These are phyloP conservation scores for Macroramphosus scolopax DNA, from an alignment of 2,797 vertebrate species.

Conservation along the genomic window DNA sequence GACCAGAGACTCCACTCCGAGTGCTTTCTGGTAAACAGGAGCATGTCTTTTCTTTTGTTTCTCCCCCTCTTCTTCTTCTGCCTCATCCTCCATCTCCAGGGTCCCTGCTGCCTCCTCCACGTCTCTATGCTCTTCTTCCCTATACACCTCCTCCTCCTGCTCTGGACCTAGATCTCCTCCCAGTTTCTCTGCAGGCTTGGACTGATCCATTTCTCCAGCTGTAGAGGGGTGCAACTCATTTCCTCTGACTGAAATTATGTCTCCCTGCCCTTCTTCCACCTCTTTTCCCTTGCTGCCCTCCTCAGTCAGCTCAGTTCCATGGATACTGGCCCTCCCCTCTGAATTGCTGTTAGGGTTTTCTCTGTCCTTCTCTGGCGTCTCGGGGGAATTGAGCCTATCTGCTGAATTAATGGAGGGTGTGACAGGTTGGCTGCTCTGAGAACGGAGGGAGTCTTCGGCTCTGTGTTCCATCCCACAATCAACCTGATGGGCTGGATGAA, in stretches of 20 bases:
- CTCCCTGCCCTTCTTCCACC: slow-evolving; percentile 32
- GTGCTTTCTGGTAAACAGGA: slow-evolving; percentile 30
- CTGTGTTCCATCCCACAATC: slow-evolving; percentile 54
- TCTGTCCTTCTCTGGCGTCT: slow-evolving; percentile 46
- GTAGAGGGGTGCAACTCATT: slow-evolving; percentile 48
- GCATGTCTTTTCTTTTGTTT: slow-evolving; percentile 24
- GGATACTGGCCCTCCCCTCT: slow-evolving; percentile 52
- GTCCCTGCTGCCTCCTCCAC: slow-evolving; percentile 58
- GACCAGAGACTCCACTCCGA: slow-evolving; percentile 52
- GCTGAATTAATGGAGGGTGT: slow-evolving; percentile 57
- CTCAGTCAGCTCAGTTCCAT: slow-evolving; percentile 56
- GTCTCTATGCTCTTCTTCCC: slow-evolving; percentile 32
- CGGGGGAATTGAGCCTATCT: slow-evolving; percentile 54
- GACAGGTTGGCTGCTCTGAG: slow-evolving; percentile 56
- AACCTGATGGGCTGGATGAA: slow-evolving; percentile 48
- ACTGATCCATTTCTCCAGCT: slow-evolving; percentile 58
- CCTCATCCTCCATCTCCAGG: slow-evolving; percentile 63
- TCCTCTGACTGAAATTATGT: slow-evolving; percentile 35
- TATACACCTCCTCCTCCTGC: slow-evolving; percentile 51
- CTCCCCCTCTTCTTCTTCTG: slow-evolving; percentile 65
- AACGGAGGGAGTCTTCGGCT: slow-evolving; percentile 31
- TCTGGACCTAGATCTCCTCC: slow-evolving; percentile 51
- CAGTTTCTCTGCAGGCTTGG: slow-evolving; percentile 65
- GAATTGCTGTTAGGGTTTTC: slow-evolving; percentile 50
- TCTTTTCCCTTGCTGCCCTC: slow-evolving; percentile 24